Evolutionary conservation across 2,888 invertebrate species (phyloP).

Genomic region (Dastarcus helophoroides): DNA sequence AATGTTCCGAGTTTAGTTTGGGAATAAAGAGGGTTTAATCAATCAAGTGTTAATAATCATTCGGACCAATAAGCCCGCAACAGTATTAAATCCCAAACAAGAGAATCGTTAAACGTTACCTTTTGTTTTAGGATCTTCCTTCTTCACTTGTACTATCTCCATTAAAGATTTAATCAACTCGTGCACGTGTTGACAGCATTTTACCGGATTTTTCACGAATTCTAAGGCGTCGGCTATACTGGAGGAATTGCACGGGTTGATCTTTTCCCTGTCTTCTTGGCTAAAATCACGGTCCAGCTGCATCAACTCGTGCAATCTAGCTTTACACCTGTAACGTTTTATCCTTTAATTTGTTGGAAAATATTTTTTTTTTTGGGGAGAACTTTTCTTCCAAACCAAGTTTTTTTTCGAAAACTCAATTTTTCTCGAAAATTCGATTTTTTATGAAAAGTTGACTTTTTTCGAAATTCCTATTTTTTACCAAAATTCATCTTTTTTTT

Average conservation of each 20-base stretch:
- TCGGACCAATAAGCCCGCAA: no score
- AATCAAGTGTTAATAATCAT: no score
- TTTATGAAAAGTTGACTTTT: no score
- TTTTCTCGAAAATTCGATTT: no score
- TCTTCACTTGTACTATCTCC: constrained; percentile 72
- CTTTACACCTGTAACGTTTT: constrained; percentile 84
- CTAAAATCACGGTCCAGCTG: constrained; percentile 83
- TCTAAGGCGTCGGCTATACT: constrained; percentile 87
- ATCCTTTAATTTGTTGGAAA: no score
- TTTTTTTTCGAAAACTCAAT: no score
- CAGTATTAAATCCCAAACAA: constrained; percentile 1
- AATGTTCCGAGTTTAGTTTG: no score
- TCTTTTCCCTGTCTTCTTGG: constrained; percentile 68
- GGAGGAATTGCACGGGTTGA: constrained; percentile 86
- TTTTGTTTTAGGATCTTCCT: constrained; percentile 82
- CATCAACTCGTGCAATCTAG: constrained; percentile 84
- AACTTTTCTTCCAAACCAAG: constrained; percentile 1
- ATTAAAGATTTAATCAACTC: constrained; percentile 76
- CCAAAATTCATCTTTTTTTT: no score
- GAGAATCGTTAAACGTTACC: constrained; percentile 35
- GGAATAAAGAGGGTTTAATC: neutral
- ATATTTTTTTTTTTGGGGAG: no score
- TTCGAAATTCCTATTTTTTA: no score
- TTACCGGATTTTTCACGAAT: constrained; percentile 91
- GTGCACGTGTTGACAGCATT: constrained; percentile 86